Base-by-base conservation (phyloP, 2,113 vertebrate species). In the Cygnus buccinator region DNA sequence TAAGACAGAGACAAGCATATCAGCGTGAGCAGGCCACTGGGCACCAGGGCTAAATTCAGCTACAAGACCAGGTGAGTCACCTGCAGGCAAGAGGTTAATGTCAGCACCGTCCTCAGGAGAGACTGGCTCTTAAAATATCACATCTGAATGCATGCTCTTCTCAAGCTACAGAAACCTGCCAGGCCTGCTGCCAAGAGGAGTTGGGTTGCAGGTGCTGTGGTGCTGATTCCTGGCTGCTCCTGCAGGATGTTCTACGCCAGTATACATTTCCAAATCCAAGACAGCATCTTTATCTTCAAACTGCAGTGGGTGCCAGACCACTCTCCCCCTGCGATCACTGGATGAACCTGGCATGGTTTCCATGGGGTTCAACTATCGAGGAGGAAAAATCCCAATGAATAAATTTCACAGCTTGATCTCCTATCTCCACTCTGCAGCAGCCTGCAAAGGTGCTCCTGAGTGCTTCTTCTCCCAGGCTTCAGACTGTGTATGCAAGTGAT, bases 21-120 rank as follows among this genome's bases (percentile, higher is more conserved):
- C 39, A 81, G 71, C 58, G 8, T 13, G 70, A 90, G 74, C 68
- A 87, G 76, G 61, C 25, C 83, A 74, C 74, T 16, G 50, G 21
- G 29, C 83, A 81, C 9, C 2, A 1, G 16, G 9, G 48, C 63
- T 93, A 94, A 93, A 92, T 95, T 81, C 85, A 79, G 63, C n/a
- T 73, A 28, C n/a, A 57, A 81, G 81, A 63, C 4, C 29, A 63
- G n/a, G 57, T 26, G 41, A 77, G 72, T 70, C 0, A 8, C 93
- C 74, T 96, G 84, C 72, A 88, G 82, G 82, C 76, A 83, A 95
- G 77, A 96, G 87, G 93, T 95, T 93, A 95, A 90, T 96, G 93
- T 82, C 67, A 97, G 77, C 7, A 2, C 59, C 73, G 77, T 73
- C 87, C 90, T 89, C 88, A 86, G 84, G 65, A 95, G 89, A 92